Percentiles rank a stretch among this genome's conserved stretches.
Conservation (phyloP, 2,797 vertebrate genomes). For the Girardinus metallicus region DNA sequence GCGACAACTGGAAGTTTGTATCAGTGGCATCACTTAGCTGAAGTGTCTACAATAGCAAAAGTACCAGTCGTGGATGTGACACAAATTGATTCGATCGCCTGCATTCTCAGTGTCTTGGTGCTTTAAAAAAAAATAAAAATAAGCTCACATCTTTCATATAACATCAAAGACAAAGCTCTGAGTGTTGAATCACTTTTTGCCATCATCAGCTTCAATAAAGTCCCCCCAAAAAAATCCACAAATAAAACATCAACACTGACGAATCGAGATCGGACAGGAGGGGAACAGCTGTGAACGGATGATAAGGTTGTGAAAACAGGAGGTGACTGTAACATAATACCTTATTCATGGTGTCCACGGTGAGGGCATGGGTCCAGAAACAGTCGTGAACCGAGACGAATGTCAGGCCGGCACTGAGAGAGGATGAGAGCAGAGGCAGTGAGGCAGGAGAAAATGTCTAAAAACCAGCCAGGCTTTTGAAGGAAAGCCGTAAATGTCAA, state of each 20-base stretch:
- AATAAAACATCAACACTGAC: not conserved
- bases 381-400: conserved; percentile 98
- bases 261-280: conserved; percentile 2
- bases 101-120: not conserved
- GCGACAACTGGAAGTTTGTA: conserved; percentile 16
- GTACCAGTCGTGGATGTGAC: not conserved
- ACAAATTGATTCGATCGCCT: conserved; percentile 15
- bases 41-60: conserved; percentile 9
- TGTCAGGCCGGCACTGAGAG: conserved; percentile 86
- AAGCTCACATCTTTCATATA: not conserved
- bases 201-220: conserved; percentile 16
- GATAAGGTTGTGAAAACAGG: not conserved
- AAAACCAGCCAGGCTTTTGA: not conserved
- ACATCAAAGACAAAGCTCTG: not conserved
- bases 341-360: conserved; percentile 93
- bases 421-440: not conserved
- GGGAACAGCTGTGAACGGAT: conserved; percentile 11
- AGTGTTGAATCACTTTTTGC: not conserved
- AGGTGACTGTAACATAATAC: conserved; percentile 65
- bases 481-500: not conserved
- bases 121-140: not conserved
- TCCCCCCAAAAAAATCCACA: conserved; percentile 4
- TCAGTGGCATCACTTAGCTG: conserved; percentile 16
- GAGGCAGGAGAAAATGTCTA: not conserved
- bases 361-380: conserved; percentile 94